Evolutionary conservation across 2,797 vertebrate species (phyloP), one percentile per base, ranked within the genome.

Genomic region (Gila robusta): DNA sequence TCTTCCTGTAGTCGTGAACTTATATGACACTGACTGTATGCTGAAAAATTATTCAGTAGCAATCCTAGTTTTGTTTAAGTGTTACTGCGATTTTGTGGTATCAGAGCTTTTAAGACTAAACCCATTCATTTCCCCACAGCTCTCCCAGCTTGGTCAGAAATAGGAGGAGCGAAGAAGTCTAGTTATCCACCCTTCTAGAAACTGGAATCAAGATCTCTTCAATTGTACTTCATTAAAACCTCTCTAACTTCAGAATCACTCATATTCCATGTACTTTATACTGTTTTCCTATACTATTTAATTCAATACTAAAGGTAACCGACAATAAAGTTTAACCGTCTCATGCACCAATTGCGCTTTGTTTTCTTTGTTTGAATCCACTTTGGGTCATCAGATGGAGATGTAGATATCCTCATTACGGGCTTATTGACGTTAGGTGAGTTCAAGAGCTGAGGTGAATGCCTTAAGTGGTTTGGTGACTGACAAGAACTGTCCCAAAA

Each of bases 81-180:
- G 28, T 78, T 84, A 69, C 56, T 78, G 73, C 69, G 35, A 70
- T 78, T 70, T 67, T 62, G 14, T 69, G 37, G 59, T 54, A 32
- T 44, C 19, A 9, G 26, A 35, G 17, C 71, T 26, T 41, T 41
- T 85, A 26, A 74, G 9, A 14, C 81, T 88, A 83, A 47, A 54
- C 32, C n/a, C 9, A 87, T 86, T 92, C 56, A 90, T 81, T 90
- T 94, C 73, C 81, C 85, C 94, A 89, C 93, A 99, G 98, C 96
- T 99, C 78, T 97, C 98, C 82, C 96, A 96, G 11, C 97, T 99
- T 85, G 98, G 98, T 88, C 97, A 98, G 84, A 99, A 98, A 92
- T 98, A 95, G 92, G 93, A 37, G n/a, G 82, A 82, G 73, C 49
- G 0, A 62, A 88, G 71, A 56, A 82, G 21, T 83, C n/a, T 64